Conservation (phyloP, 2,888 invertebrate genomes). For the Cheilosia grossa region DNA sequence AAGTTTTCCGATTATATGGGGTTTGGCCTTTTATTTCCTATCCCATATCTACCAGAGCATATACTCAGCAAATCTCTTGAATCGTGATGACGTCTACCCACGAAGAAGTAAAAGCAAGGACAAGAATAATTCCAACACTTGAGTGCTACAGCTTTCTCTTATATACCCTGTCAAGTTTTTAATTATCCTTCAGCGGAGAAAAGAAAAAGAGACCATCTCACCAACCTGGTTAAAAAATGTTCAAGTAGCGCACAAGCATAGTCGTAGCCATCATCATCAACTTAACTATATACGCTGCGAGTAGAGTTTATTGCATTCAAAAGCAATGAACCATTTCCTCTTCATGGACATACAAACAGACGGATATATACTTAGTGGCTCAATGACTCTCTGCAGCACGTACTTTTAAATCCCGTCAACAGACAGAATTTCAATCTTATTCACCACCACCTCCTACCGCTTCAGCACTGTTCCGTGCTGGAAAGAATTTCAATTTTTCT, state of each 20-base stretch:
- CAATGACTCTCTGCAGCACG: slow-evolving; percentile 58
- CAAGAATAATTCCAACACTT: slow-evolving; percentile 4
- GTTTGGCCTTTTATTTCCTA: too few species aligned
- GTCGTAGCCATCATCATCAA: background rate
- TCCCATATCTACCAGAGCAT: too few species aligned
- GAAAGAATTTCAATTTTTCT: slow-evolving; percentile 54
- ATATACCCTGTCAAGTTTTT: slow-evolving; percentile 8
- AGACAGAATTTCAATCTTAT: slow-evolving; percentile 56
- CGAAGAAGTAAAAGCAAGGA: background rate
- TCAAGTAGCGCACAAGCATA: slow-evolving; percentile 3
- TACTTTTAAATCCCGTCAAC: slow-evolving; percentile 47
- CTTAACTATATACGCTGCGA: background rate
- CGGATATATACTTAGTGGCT: slow-evolving; percentile 48
- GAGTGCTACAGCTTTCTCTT: background rate
- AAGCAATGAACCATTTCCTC: slow-evolving; percentile 37
- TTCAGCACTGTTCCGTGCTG: background rate
- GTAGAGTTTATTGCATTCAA: slow-evolving; percentile 24
- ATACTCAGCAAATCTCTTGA: background rate
- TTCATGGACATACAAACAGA: slow-evolving; percentile 8
- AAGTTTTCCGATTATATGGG: too few species aligned
- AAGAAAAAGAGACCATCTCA: background rate
- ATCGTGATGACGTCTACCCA: background rate
- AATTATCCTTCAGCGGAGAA: slow-evolving; percentile 12
- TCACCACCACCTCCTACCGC: slow-evolving; percentile 1
- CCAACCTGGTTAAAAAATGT: background rate